Evolutionary conservation across 1,140 invertebrate species (phyloP).

Genomic region (Anastatus disparis): DNA sequence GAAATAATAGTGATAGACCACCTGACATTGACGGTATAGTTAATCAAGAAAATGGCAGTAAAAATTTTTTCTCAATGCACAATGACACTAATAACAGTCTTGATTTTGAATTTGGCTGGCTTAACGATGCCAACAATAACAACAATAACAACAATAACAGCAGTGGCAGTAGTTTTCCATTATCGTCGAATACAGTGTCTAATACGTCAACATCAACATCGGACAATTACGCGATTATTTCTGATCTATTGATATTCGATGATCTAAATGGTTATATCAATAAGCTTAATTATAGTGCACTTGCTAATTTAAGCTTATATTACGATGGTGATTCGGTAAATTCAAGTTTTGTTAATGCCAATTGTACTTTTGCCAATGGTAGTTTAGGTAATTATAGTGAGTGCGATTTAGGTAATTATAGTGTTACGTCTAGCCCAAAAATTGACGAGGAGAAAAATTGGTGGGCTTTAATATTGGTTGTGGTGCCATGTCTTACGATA

Average conservation of each 20-base stretch:
- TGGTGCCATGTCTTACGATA: constrained; percentile 93
- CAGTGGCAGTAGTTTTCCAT: neutral
- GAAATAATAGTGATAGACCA: constrained; percentile 6
- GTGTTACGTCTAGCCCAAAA: constrained; percentile 46
- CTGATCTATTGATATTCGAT: constrained; percentile 62
- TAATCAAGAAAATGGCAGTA: constrained; percentile 4
- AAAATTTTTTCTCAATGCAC: neutral
- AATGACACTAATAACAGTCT: constrained; percentile 23
- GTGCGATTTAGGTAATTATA: constrained; percentile 51
- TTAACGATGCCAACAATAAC: constrained; percentile 45
- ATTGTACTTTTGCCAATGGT: constrained; percentile 52
- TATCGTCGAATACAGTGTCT: constrained; percentile 39
- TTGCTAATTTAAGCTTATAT: constrained; percentile 59
- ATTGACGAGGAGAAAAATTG: constrained; percentile 74
- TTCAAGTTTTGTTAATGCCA: constrained; percentile 47
- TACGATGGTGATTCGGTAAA: constrained; percentile 54
- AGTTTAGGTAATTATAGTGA: constrained; percentile 67
- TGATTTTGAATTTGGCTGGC: constrained; percentile 45
- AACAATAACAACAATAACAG: constrained; percentile 24
- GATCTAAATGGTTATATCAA: constrained; percentile 63
- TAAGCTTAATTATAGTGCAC: constrained; percentile 59
- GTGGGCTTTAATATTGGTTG: constrained; percentile 86
- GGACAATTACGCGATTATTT: constrained; percentile 61
- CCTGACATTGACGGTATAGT: constrained; percentile 31
- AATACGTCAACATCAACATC: constrained; percentile 9